These are phyloP conservation scores for Seison nebaliae DNA, from an alignment of 1,140 invertebrate genomes.

Conservation along the genomic window DNA sequence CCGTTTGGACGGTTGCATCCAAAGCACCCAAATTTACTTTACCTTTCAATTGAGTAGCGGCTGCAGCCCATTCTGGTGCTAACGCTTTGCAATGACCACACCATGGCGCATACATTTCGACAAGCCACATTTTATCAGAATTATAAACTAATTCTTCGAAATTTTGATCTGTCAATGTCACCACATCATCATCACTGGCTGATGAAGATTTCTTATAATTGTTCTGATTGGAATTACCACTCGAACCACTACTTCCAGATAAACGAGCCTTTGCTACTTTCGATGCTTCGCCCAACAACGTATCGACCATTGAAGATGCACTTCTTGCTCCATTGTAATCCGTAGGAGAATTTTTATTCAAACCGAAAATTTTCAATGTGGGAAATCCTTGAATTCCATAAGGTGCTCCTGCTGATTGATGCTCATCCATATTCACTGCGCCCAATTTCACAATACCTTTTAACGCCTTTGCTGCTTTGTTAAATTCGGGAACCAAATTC, in stretches of 20 bases:
- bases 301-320: constrained; percentile 56
- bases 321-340: constrained; percentile 58
- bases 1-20: constrained; percentile 67
- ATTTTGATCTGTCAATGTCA: constrained; percentile 73
- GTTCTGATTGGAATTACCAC: constrained; percentile 18
- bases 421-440: constrained; percentile 7
- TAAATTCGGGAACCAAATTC: constrained; percentile 11
- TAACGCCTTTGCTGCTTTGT: constrained; percentile 7
- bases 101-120: constrained; percentile 78
- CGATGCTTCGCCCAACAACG: constrained; percentile 42
- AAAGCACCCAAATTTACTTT: constrained; percentile 75
- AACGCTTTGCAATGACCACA: constrained; percentile 63
- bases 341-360: constrained; percentile 53
- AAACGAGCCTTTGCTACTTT: constrained; percentile 41
- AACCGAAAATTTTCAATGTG: constrained; percentile 74
- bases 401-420: constrained; percentile 37
- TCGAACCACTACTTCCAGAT: constrained; percentile 16
- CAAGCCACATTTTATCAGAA: constrained; percentile 70
- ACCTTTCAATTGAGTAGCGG: constrained; percentile 70
- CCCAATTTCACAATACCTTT: constrained; percentile 13
- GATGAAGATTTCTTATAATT: constrained; percentile 16
- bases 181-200: constrained; percentile 31
- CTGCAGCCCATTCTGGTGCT: constrained; percentile 70
- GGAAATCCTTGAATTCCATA: constrained; percentile 71
- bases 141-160: constrained; percentile 59